Evolutionary conservation across 2,888 invertebrate species (phyloP).

Genomic region (Parthenolecanium corni): DNA sequence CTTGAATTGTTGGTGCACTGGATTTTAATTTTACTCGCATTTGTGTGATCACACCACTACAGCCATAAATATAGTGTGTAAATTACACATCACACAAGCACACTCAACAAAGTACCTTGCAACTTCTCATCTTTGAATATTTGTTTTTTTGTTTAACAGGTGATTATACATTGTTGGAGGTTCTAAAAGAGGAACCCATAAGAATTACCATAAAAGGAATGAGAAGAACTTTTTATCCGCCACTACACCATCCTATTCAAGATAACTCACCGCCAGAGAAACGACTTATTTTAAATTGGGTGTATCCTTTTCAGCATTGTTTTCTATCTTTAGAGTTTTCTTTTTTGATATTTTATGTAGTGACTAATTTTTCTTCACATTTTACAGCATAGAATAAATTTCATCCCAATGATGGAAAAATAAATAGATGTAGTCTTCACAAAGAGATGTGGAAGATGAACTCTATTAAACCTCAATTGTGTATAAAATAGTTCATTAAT

Average conservation of each 20-base stretch:
- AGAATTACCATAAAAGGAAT: conserved; percentile 71
- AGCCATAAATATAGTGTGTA: not conserved
- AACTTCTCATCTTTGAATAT: no score
- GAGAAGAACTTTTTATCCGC: conserved; percentile 74
- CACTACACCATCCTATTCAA: conserved; percentile 69
- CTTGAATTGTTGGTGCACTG: not conserved
- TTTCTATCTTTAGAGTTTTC: no score
- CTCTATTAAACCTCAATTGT: no score
- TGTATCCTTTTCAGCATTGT: conserved; percentile 53
- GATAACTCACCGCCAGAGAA: conserved; percentile 80
- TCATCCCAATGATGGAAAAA: no score
- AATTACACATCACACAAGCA: not conserved
- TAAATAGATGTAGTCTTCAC: no score
- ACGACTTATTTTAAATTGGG: conserved; percentile 83
- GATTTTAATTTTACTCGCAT: not conserved
- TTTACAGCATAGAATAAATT: not conserved
- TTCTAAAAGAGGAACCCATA: conserved; percentile 73
- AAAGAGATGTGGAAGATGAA: no score
- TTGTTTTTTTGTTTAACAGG: conserved; percentile 31
- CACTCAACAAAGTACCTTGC: no score
- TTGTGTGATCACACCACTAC: not conserved
- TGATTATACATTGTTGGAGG: conserved; percentile 74
- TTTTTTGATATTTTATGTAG: not conserved
- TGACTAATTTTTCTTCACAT: not conserved
- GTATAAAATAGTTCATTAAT: no score